phyloP scores from a whole-genome alignment of 1,140 invertebrate species.

The Amphibalanus amphitrite region DNA sequence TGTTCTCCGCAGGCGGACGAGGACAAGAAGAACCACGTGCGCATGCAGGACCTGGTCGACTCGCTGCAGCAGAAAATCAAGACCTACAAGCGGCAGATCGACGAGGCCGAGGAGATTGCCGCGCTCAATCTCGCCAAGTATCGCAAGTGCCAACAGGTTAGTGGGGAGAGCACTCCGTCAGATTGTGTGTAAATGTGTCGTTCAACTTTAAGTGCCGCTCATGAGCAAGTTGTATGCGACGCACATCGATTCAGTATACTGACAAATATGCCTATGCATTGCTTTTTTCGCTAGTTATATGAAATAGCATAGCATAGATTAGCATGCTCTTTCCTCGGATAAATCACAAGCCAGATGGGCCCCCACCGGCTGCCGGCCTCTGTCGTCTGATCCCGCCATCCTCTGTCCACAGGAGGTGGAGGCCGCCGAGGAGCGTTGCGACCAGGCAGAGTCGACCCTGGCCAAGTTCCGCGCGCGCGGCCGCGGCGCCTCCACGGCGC shows the following conservation, averaged over 20 bases:
- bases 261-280: too few relatives aligned
- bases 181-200: too few relatives aligned
- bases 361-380: too few relatives aligned
- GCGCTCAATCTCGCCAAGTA: constrained; percentile 43
- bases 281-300: too few relatives aligned
- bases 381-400: not conserved
- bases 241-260: too few relatives aligned
- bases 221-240: too few relatives aligned
- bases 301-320: too few relatives aligned
- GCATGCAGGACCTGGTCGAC: constrained; percentile 38
- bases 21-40: constrained; percentile 37
- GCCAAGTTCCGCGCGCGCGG: not conserved
- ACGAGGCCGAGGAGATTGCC: constrained; percentile 42
- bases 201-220: too few relatives aligned
- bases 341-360: too few relatives aligned
- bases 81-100: constrained; percentile 41
- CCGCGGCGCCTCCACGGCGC: not conserved
- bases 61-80: constrained; percentile 43
- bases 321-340: too few relatives aligned
- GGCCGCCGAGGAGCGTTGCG: not conserved
- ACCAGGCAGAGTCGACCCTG: not conserved
- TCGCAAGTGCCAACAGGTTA: constrained; percentile 28
- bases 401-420: not conserved
- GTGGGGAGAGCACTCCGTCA: not conserved
- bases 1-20: constrained; percentile 29